A percentile compares a stretch with the other conserved stretches of the same genome.
Conservation (phyloP, 2,113 vertebrate genomes). For the Emberiza fucata region DNA sequence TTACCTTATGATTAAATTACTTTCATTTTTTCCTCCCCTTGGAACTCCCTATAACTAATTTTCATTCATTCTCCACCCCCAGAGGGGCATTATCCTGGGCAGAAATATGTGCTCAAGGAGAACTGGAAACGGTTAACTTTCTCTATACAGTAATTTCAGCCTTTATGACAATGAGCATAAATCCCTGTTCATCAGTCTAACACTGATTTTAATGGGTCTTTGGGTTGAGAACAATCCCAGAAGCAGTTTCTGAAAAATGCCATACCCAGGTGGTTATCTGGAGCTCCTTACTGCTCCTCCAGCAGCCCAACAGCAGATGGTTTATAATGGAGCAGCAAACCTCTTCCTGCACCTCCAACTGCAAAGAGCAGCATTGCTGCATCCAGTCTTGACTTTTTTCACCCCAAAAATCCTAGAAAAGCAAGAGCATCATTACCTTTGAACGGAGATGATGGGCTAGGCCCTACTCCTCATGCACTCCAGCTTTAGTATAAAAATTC, state of each 20-base stretch:
- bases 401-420: not conserved
- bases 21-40: not conserved
- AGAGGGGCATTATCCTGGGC: not conserved
- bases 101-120: not conserved
- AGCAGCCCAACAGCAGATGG: not conserved
- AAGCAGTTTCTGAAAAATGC: not conserved
- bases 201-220: not conserved
- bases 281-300: not conserved
- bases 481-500: not conserved
- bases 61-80: not conserved
- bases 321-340: accelerated
- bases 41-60: not conserved
- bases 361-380: not conserved
- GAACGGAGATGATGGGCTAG: not conserved
- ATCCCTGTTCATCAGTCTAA: not conserved
- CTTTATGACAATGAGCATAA: not conserved
- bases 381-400: not conserved
- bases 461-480: not conserved
- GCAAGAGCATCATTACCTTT: not conserved
- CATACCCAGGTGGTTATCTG: not conserved
- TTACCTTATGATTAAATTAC: not conserved
- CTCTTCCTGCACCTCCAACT: not conserved
- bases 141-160: not conserved
- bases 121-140: not conserved
- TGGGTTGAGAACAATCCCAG: not conserved